These are phyloP conservation scores for Anodontia alba DNA, from an alignment of 2,888 invertebrate species.

Conservation along the genomic window DNA sequence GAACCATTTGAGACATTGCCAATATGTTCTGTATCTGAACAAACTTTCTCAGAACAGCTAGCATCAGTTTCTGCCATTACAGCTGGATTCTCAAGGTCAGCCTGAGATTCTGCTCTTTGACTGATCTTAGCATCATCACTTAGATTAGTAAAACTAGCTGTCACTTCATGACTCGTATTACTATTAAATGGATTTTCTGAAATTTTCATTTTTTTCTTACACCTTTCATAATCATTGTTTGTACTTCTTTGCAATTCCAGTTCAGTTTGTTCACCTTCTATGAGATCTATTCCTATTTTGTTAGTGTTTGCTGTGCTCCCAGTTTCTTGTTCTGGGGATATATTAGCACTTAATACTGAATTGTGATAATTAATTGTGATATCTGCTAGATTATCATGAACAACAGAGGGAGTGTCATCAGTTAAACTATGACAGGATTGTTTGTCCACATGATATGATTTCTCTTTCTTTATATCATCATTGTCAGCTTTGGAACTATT, in stretches of 20 bases:
- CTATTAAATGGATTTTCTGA: not conserved
- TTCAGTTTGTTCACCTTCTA: not conserved
- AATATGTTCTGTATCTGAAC: not conserved
- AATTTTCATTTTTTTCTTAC: constrained; percentile 8
- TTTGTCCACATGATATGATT: too few species aligned
- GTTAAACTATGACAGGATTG: too few species aligned
- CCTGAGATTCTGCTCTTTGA: not conserved
- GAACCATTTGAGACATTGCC: not conserved
- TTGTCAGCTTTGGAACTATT: too few species aligned
- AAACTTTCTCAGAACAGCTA: not conserved
- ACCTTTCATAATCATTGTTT: not conserved
- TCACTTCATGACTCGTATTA: not conserved
- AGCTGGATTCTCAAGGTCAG: not conserved
- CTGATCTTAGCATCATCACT: not conserved
- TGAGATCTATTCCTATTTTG: not conserved
- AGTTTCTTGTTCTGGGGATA: not conserved
- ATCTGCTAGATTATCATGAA: too few species aligned
- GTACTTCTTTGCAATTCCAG: not conserved
- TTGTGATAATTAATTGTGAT: not conserved
- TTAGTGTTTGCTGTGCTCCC: not conserved
- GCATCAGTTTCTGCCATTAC: not conserved
- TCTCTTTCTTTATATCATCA: too few species aligned
- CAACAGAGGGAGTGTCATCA: too few species aligned
- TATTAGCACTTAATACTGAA: not conserved
- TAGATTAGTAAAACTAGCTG: not conserved